Conservation (phyloP, 2,113 vertebrate genomes). For the Orientallactaga bullata region DNA sequence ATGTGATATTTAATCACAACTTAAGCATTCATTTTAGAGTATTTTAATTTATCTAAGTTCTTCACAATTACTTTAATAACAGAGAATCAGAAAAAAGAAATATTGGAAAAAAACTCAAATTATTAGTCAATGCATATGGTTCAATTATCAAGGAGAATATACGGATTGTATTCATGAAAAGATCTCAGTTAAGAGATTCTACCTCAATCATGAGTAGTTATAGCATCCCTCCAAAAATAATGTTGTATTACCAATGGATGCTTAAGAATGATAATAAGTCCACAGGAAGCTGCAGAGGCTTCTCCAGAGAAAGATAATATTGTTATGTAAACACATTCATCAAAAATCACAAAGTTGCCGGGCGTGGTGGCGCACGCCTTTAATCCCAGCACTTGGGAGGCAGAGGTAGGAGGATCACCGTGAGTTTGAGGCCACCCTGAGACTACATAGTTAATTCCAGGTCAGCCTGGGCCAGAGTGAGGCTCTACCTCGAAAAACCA, state of each 20-base stretch:
- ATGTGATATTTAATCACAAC: constrained; percentile 8
- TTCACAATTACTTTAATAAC: neutral
- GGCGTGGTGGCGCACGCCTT: too few species aligned
- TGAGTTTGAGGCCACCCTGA: too few species aligned
- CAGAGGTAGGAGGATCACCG: too few species aligned
- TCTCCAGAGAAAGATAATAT: neutral
- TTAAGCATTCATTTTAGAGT: neutral
- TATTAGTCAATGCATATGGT: neutral
- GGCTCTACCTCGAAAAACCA: too few species aligned
- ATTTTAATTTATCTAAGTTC: neutral
- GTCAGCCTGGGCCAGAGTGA: too few species aligned
- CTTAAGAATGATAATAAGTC: neutral
- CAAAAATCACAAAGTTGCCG: neutral
- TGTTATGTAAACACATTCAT: neutral
- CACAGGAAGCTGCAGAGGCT: neutral
- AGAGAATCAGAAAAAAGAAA: neutral
- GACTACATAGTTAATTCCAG: too few species aligned
- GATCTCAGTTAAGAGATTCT: neutral
- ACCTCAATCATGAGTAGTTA: neutral
- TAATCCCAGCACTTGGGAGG: too few species aligned
- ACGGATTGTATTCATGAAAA: neutral
- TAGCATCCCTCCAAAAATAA: neutral
- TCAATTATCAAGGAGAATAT: neutral
- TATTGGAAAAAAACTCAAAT: neutral
- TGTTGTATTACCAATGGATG: neutral